Evolutionary conservation across 2,113 vertebrate species (phyloP).

Genomic region (Upupa epops): DNA sequence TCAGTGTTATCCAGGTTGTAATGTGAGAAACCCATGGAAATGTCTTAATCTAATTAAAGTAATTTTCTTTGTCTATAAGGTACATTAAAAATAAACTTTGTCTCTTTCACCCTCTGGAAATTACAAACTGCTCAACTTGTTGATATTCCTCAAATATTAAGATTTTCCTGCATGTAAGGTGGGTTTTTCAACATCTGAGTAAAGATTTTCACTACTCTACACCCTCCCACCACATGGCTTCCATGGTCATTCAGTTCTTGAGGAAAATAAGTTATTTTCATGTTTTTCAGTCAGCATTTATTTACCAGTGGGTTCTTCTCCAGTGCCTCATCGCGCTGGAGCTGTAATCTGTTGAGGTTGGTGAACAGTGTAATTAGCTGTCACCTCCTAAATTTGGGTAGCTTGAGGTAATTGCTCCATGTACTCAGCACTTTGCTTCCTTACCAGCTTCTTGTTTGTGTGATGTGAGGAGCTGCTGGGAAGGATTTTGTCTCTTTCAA

Average conservation of each 20-base stretch:
- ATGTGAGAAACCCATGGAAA: neutral
- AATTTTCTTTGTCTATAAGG: neutral
- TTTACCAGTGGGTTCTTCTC: neutral
- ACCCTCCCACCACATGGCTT: neutral
- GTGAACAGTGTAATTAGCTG: neutral
- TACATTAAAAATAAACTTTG: neutral
- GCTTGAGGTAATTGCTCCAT: neutral
- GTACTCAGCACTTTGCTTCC: neutral
- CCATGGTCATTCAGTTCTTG: neutral
- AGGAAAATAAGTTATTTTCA: neutral
- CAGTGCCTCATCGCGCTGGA: neutral
- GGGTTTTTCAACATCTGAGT: neutral
- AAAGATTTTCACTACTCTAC: neutral
- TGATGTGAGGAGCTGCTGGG: neutral
- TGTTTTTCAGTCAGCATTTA: neutral
- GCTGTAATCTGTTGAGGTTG: constrained; percentile 23
- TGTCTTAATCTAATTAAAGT: neutral
- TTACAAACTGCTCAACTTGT: neutral
- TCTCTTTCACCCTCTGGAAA: neutral
- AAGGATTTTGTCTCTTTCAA: neutral
- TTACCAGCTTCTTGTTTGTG: neutral
- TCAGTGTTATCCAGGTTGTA: neutral
- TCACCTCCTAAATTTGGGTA: constrained; percentile 1
- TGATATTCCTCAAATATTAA: neutral
- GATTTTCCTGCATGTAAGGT: neutral